phyloP scores from a whole-genome alignment of 1,140 invertebrate species.

The Dreissena rostriformis region DNA sequence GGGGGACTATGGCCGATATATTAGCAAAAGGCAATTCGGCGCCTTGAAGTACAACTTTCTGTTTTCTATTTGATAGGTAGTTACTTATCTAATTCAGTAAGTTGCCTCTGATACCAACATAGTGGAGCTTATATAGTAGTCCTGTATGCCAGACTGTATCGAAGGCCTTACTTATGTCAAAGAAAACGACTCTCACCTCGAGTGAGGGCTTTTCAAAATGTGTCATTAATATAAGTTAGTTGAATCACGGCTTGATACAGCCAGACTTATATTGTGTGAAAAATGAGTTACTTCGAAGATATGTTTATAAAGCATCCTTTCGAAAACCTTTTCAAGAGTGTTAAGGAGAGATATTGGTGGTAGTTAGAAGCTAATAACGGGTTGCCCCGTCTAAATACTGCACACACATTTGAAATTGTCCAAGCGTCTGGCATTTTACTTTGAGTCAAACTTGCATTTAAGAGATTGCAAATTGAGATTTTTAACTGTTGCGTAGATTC shows the following conservation, averaged over 20 bases:
- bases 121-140: conserved; percentile 32
- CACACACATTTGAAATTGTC: no score
- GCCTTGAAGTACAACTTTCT: conserved; percentile 24
- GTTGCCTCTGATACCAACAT: background rate
- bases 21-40: background rate
- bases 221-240: conserved; percentile 30
- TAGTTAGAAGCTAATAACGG: background rate
- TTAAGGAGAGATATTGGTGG: no score
- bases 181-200: conserved; percentile 43
- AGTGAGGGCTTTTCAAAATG: conserved; percentile 23
- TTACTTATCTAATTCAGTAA: conserved; percentile 33
- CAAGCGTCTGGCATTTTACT: conserved; percentile 17
- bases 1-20: conserved; percentile 23
- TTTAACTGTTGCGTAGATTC: no score
- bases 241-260: conserved; percentile 52
- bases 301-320: conserved; percentile 45
- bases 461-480: no score
- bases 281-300: background rate
- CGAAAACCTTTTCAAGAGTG: conserved; percentile 33
- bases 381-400: no score
- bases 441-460: background rate
- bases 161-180: conserved; percentile 48
- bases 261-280: conserved; percentile 34
- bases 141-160: conserved; percentile 47
- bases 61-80: conserved; percentile 22